phyloP scores from a whole-genome alignment of 2,888 invertebrate species.

The Harpagoxenus sublaevis region DNA sequence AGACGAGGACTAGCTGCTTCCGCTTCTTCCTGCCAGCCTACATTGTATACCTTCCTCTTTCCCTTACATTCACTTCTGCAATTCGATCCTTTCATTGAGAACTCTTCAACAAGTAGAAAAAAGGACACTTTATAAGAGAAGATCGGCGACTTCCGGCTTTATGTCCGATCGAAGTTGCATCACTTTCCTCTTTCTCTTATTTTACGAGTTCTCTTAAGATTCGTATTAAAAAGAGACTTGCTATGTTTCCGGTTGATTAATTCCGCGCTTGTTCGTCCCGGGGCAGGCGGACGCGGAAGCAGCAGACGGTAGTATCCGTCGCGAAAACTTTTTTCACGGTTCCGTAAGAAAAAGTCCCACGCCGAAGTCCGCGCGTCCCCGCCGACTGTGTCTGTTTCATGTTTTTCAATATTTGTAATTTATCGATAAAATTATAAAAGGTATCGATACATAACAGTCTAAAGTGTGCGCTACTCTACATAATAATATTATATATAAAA shows the following conservation, averaged over 20 bases:
- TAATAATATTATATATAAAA: conserved; percentile 86
- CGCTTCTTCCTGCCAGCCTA: conserved; percentile 40
- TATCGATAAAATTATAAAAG: conserved; percentile 86
- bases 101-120: conserved; percentile 1
- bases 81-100: conserved; percentile 13
- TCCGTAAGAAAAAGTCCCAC: conserved; percentile 65
- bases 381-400: conserved; percentile 85
- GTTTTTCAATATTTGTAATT: conserved; percentile 86
- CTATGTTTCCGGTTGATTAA: not conserved
- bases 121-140: conserved; percentile 10
- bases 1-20: conserved; percentile 45
- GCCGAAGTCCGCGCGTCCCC: conserved; percentile 77
- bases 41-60: not conserved
- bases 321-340: conserved; percentile 67
- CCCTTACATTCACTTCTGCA: not conserved
- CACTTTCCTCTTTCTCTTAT: not conserved
- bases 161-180: not conserved
- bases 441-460: conserved; percentile 86
- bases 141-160: conserved; percentile 16
- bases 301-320: conserved; percentile 54
- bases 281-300: conserved; percentile 42
- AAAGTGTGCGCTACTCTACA: conserved; percentile 86
- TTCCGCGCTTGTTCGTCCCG: not conserved
- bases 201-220: not conserved
- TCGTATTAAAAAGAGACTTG: not conserved